phyloP scores from a whole-genome alignment of 2,797 vertebrate species.

The Parauchenoglanis punctatus region DNA sequence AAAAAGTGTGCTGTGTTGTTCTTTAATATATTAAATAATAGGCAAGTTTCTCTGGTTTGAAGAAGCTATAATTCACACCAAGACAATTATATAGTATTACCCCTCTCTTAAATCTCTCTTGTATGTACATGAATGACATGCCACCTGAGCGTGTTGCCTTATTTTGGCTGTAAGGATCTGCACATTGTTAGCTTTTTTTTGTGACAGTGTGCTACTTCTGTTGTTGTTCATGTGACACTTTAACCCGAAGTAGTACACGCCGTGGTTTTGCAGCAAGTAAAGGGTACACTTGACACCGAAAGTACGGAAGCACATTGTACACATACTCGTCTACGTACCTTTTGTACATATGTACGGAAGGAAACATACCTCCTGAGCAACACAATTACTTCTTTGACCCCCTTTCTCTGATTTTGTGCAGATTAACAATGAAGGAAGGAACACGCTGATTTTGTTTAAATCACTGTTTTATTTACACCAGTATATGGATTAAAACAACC shows the following conservation, averaged over 20 bases:
- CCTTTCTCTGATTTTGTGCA: neutral
- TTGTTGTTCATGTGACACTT: neutral
- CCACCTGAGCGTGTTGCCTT: neutral
- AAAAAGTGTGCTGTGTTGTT: neutral
- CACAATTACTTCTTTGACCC: neutral
- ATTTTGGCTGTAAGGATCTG: neutral
- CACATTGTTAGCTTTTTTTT: neutral
- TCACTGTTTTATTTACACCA: neutral
- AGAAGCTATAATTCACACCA: neutral
- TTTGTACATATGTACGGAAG: neutral
- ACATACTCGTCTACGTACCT: neutral
- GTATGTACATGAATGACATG: neutral
- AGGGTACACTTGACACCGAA: neutral
- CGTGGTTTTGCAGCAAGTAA: neutral
- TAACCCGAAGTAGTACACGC: neutral
- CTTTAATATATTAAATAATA: neutral
- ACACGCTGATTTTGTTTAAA: neutral
- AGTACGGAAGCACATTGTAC: slow-evolving; percentile 8
- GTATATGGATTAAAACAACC: neutral
- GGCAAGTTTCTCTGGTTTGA: neutral
- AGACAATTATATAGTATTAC: neutral
- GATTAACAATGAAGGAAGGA: slow-evolving; percentile 5
- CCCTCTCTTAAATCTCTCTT: neutral
- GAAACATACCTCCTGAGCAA: slow-evolving; percentile 12
- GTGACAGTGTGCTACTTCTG: neutral